These are phyloP conservation scores for Bruchidius siliquastri DNA, from an alignment of 2,888 invertebrate genomes.

Conservation along the genomic window DNA sequence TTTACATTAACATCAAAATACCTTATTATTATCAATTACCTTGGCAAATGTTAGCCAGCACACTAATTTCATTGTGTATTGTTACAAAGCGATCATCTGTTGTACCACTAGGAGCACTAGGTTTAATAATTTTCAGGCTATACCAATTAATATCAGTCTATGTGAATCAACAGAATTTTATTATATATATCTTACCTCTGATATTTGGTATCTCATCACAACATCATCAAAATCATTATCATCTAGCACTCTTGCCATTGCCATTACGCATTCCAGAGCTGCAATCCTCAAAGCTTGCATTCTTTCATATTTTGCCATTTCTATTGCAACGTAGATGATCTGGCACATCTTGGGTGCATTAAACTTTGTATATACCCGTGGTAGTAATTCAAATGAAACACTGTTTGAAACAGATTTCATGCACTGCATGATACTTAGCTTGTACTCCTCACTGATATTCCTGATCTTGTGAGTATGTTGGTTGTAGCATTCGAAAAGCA, in stretches of 20 bases:
- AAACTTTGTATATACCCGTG: constrained; percentile 53
- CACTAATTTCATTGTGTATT: no score
- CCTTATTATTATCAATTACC: no score
- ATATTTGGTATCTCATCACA: constrained; percentile 50
- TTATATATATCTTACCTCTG: constrained; percentile 47
- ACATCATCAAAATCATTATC: constrained; percentile 52
- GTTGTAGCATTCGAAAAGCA: constrained; percentile 56
- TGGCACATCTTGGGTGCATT: constrained; percentile 60
- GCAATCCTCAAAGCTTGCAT: constrained; percentile 51
- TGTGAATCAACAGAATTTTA: no score
- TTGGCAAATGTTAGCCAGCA: no score
- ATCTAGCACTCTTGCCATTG: constrained; percentile 58
- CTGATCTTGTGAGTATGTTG: constrained; percentile 51
- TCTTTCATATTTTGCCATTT: constrained; percentile 63
- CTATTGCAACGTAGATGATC: constrained; percentile 60
- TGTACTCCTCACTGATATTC: constrained; percentile 59
- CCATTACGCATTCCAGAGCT: constrained; percentile 58
- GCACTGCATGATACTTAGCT: constrained; percentile 55
- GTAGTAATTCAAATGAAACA: constrained; percentile 51
- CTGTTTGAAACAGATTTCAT: constrained; percentile 51
- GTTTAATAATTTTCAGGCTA: no score
- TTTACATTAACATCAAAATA: no score
- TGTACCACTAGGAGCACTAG: no score
- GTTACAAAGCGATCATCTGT: no score
- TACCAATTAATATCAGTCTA: no score